Evolutionary conservation across 1,140 invertebrate genomes (phyloP).

Genomic region (Chymomyza costata): DNA sequence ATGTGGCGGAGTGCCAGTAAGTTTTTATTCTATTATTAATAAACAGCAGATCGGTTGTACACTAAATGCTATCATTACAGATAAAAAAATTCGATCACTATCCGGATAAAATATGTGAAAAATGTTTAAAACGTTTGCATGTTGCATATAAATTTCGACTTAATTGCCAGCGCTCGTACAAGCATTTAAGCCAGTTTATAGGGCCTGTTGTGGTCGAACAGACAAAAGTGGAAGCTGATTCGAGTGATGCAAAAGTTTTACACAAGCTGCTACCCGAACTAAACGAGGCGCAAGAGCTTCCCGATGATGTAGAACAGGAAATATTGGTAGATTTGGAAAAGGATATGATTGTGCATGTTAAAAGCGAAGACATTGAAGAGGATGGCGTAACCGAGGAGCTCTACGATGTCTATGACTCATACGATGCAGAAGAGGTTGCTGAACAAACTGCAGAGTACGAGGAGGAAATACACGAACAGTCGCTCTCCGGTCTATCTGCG

Average conservation of each 20-base stretch:
- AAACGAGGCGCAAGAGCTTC: conserved; percentile 10
- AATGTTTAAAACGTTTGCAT: conserved; percentile 52
- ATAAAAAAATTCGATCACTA: conserved; percentile 71
- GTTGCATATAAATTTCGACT: conserved; percentile 58
- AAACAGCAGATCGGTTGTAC: too few species aligned
- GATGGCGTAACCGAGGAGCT: conserved; percentile 60
- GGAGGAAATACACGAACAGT: conserved; percentile 32
- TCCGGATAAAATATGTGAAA: conserved; percentile 67
- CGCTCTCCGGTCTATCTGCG: conserved; percentile 50
- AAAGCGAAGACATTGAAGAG: conserved; percentile 44
- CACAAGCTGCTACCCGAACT: conserved; percentile 11
- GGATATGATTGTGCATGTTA: conserved; percentile 39
- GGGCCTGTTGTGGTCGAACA: conserved; percentile 60
- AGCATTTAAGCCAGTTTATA: conserved; percentile 64
- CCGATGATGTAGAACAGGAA: conserved; percentile 38
- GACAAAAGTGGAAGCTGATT: conserved; percentile 4
- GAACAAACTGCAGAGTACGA: conserved; percentile 35
- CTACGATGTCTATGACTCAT: conserved; percentile 58
- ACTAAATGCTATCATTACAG: conserved; percentile 18
- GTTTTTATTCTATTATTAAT: conserved; percentile 8
- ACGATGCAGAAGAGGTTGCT: conserved; percentile 26
- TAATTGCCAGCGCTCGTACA: conserved; percentile 62
- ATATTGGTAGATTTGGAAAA: conserved; percentile 39
- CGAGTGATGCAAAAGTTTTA: conserved; percentile 2
- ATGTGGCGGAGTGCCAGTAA: conserved; percentile 69